Percentiles rank a stretch among this genome's conserved stretches.
Conservation (phyloP, 2,113 vertebrate species). For the Zeus faber region DNA sequence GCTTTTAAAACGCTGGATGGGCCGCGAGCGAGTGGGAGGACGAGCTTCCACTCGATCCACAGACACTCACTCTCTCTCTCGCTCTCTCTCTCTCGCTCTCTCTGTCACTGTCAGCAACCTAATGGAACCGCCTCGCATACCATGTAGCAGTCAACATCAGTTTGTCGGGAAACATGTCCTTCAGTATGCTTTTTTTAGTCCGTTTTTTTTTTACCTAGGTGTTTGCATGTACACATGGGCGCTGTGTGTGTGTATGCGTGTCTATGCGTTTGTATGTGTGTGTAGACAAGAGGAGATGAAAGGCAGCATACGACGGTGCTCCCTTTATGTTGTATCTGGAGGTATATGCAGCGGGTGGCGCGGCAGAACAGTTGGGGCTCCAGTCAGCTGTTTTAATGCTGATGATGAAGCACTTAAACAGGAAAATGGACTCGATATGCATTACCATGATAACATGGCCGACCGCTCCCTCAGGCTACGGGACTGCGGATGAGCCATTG, state of each 20-base stretch:
- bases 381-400: conserved; percentile 34
- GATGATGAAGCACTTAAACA: conserved; percentile 39
- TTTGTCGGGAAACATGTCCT: too few relatives aligned
- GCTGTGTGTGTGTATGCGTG: background rate
- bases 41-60: conserved; percentile 32
- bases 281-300: background rate
- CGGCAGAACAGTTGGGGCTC: conserved; percentile 7
- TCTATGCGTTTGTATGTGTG: background rate
- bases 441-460: conserved; percentile 26
- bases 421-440: conserved; percentile 28
- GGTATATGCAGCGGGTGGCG: conserved; percentile 1
- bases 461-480: conserved; percentile 30
- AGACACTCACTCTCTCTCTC: conserved; percentile 20
- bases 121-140: background rate
- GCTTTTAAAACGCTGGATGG: conserved; percentile 36
- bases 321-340: conserved; percentile 3
- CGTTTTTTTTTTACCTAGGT: background rate
- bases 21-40: conserved; percentile 38
- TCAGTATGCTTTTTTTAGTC: background rate
- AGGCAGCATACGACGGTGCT: background rate
- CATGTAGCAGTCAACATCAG: background rate
- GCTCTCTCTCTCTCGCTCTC: conserved; percentile 5
- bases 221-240: too few relatives aligned
- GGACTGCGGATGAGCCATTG: conserved; percentile 27
- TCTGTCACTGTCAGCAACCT: background rate